These are phyloP conservation scores for Abrostola tripartita DNA, from an alignment of 2,888 invertebrate species.

Conservation along the genomic window DNA sequence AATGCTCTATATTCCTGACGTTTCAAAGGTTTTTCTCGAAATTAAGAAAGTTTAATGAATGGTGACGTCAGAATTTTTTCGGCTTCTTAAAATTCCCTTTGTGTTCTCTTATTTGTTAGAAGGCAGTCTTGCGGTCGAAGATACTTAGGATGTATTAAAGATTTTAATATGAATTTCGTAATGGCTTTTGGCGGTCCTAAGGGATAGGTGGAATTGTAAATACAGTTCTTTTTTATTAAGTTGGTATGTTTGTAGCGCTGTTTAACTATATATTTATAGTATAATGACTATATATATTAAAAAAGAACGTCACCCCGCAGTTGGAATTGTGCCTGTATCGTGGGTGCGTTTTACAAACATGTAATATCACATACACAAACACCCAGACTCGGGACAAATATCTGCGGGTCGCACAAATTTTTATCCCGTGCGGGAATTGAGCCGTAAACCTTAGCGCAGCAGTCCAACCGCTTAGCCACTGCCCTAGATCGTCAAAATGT, in stretches of 20 bases:
- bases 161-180: conserved; percentile 2
- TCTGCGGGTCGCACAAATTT: too few species aligned
- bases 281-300: too few species aligned
- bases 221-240: background rate
- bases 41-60: conserved; percentile 69
- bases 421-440: too few species aligned
- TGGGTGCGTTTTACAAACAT: too few species aligned
- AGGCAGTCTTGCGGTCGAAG: conserved; percentile 18
- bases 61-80: conserved; percentile 39
- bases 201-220: conserved; percentile 9
- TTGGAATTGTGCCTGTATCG: too few species aligned
- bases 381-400: too few species aligned
- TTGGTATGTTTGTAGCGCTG: background rate
- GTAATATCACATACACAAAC: too few species aligned
- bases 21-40: conserved; percentile 58
- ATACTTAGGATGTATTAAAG: conserved; percentile 3
- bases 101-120: conserved; percentile 42
- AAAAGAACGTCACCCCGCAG: too few species aligned
- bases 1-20: conserved; percentile 53
- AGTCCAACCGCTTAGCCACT: too few species aligned
- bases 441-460: too few species aligned
- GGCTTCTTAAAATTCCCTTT: conserved; percentile 41
- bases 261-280: background rate
- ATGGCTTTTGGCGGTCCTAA: conserved; percentile 16
- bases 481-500: too few species aligned